phyloP scores from a whole-genome alignment of 2,113 vertebrate genomes.

The Riparia riparia region DNA sequence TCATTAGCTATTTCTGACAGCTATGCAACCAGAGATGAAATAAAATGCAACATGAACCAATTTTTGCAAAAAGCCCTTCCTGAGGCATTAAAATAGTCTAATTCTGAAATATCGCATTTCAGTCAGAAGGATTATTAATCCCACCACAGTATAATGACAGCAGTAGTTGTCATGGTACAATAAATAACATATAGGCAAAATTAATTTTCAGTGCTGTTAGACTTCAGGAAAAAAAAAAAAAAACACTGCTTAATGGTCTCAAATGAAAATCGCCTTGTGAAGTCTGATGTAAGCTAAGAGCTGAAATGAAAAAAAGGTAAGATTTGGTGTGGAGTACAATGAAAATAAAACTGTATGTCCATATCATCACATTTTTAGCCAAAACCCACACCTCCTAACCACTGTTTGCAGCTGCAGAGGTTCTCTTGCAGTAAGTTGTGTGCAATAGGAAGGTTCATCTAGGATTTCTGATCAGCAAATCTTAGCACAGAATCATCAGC shows the following conservation, averaged over 20 bases:
- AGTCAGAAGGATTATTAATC: not conserved
- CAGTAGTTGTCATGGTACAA: not conserved
- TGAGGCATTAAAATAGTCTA: not conserved
- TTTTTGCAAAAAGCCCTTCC: not conserved
- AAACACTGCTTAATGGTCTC: not conserved
- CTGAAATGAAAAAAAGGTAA: not conserved
- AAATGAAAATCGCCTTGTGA: not conserved
- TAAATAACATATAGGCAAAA: not conserved
- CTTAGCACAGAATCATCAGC: not conserved
- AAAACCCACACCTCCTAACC: not conserved
- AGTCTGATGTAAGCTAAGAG: not conserved
- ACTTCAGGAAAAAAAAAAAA: not conserved
- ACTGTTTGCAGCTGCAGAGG: not conserved
- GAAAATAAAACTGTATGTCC: not conserved
- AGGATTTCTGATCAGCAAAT: not conserved
- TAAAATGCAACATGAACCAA: not conserved
- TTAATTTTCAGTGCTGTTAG: not conserved
- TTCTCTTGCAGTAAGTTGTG: not conserved
- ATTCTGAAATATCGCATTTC: not conserved
- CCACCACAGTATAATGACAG: not conserved
- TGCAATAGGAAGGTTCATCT: not conserved
- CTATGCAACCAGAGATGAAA: not conserved
- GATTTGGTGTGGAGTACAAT: not conserved
- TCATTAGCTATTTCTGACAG: not conserved
- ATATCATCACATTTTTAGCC: not conserved